phyloP scores from a whole-genome alignment of 2,888 invertebrate species.

The Callosobruchus maculatus region DNA sequence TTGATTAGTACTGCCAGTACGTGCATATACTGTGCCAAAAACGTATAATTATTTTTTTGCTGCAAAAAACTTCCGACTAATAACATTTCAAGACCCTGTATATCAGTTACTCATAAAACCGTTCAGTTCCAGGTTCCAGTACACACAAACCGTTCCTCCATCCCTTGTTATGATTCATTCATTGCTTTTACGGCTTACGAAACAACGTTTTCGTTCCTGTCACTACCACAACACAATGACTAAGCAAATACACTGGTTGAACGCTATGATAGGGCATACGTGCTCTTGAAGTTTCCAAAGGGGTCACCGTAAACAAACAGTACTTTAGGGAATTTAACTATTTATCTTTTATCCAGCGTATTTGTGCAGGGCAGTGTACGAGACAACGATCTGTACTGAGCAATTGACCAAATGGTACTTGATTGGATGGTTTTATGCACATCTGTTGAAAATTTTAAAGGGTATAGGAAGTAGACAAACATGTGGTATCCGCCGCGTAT shows the following conservation, averaged over 20 bases:
- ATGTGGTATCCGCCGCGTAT: too few species aligned
- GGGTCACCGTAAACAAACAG: neutral
- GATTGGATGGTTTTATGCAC: neutral
- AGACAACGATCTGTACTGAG: neutral
- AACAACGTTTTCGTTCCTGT: neutral
- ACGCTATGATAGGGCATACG: neutral
- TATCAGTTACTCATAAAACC: too few species aligned
- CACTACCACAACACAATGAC: neutral
- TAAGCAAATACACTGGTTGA: neutral
- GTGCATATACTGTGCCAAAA: too few species aligned
- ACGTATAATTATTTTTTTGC: too few species aligned
- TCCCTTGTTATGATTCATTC: neutral
- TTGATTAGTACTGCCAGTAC: too few species aligned
- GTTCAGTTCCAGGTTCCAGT: too few species aligned
- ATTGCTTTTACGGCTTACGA: neutral
- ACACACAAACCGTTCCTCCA: too few species aligned
- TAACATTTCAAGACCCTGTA: too few species aligned
- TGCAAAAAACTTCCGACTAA: too few species aligned
- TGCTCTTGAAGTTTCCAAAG: neutral
- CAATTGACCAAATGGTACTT: neutral
- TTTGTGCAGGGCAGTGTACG: neutral
- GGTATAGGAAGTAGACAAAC: too few species aligned
- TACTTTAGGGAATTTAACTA: neutral
- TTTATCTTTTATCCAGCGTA: neutral
- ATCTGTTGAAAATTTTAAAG: neutral